A percentile compares a stretch with the other conserved stretches of the same genome.
Conservation (phyloP, 1,140 invertebrate species). For the Metopolophium dirhodum region DNA sequence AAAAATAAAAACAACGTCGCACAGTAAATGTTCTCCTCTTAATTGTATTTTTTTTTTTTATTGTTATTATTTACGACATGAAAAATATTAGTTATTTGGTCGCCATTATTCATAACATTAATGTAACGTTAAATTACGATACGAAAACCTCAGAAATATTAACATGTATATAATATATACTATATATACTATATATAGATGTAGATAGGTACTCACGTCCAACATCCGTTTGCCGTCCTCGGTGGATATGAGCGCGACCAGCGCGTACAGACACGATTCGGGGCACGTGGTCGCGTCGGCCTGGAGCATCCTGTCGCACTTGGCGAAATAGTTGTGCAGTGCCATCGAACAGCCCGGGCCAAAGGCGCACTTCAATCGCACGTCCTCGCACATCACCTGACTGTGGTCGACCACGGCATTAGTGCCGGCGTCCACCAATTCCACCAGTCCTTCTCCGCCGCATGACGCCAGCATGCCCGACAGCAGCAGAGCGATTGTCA, state of each 20-base stretch:
- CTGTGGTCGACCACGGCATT: too few species aligned
- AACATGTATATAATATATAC: too few species aligned
- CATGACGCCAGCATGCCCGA: background rate
- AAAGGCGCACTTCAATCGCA: constrained; percentile 74
- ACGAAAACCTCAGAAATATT: background rate
- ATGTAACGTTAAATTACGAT: background rate
- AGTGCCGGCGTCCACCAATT: too few species aligned
- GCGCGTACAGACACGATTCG: constrained; percentile 74
- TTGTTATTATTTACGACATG: background rate
- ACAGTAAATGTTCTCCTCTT: too few species aligned
- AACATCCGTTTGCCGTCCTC: constrained; percentile 78
- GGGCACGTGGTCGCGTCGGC: constrained; percentile 67
- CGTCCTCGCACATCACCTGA: constrained; percentile 69
- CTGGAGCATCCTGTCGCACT: constrained; percentile 65
- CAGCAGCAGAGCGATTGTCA: background rate
- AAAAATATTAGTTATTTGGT: background rate
- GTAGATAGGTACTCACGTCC: constrained; percentile 66
- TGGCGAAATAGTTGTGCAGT: constrained; percentile 72
- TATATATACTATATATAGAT: too few species aligned
- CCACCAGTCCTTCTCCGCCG: background rate
- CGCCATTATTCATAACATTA: background rate
- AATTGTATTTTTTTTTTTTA: background rate
- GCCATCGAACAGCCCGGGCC: constrained; percentile 76
- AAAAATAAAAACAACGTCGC: too few species aligned
- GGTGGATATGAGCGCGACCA: constrained; percentile 79